Conservation (phyloP, 1,140 invertebrate species). For the Phymorhynchus buccinoides region DNA sequence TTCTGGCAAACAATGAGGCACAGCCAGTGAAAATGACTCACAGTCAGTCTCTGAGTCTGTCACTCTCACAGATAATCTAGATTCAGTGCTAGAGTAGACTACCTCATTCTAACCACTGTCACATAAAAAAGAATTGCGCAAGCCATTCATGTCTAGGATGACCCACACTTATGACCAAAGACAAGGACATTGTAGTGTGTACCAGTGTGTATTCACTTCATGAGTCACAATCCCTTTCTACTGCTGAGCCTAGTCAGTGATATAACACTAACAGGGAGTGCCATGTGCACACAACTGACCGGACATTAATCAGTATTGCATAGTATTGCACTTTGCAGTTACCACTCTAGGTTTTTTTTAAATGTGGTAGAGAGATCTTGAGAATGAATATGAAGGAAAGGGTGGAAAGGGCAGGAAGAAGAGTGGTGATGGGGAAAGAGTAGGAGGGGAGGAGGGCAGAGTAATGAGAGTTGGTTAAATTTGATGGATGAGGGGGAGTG, state of each 20-base stretch:
- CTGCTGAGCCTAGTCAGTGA: neutral
- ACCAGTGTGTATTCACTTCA: neutral
- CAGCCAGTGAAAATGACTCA: neutral
- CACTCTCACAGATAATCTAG: neutral
- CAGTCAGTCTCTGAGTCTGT: neutral
- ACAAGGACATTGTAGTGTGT: neutral
- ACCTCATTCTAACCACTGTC: neutral
- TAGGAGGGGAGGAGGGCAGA: neutral
- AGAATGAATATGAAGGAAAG: neutral
- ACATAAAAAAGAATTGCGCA: neutral
- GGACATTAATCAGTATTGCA: neutral
- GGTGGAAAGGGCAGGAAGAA: neutral
- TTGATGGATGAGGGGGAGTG: neutral
- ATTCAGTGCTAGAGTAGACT: neutral
- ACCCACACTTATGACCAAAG: neutral
- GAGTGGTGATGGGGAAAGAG: neutral
- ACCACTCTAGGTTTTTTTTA: neutral
- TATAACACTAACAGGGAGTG: slow-evolving; percentile 3
- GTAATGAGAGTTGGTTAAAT: neutral
- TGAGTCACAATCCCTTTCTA: neutral
- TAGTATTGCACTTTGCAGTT: neutral
- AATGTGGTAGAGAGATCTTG: too few relatives aligned
- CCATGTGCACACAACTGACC: neutral
- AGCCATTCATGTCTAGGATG: neutral
- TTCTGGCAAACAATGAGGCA: neutral